phyloP scores from a whole-genome alignment of 2,888 invertebrate species.

The Calephelis perditalis region DNA sequence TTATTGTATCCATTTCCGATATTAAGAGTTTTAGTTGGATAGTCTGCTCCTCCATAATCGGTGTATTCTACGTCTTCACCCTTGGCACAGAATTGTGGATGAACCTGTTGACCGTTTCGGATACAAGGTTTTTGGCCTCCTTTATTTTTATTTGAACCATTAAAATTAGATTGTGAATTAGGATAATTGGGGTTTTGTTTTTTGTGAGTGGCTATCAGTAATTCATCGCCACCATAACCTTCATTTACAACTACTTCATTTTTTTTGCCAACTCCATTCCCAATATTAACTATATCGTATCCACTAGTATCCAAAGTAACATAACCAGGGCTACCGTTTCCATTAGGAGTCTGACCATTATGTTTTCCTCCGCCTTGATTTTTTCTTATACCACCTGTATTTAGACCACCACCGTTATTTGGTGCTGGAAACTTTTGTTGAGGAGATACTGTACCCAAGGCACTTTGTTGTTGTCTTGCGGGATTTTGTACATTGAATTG shows the following conservation, averaged over 20 bases:
- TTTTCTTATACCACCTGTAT: not conserved
- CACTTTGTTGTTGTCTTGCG: not conserved
- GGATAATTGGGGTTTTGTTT: not conserved
- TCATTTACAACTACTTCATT: not conserved
- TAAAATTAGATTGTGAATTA: not conserved
- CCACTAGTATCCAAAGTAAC: not conserved
- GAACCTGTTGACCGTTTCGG: not conserved
- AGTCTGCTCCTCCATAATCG: constrained; percentile 6
- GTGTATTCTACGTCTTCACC: not conserved
- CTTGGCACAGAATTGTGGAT: constrained; percentile 3
- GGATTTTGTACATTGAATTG: not conserved
- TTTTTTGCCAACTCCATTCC: not conserved
- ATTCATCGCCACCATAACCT: not conserved
- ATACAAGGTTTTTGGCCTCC: not conserved
- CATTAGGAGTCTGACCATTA: not conserved
- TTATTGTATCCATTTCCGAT: constrained; percentile 23
- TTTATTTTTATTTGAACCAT: not conserved
- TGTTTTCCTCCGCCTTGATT: not conserved
- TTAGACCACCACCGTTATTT: not conserved
- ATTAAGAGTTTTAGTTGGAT: not conserved
- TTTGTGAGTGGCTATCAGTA: not conserved
- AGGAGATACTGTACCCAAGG: not conserved
- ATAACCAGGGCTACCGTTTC: not conserved
- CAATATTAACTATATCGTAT: not conserved
- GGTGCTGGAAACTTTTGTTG: not conserved